phyloP scores from a whole-genome alignment of 2,888 invertebrate genomes.

The Ochropleura plecta region DNA sequence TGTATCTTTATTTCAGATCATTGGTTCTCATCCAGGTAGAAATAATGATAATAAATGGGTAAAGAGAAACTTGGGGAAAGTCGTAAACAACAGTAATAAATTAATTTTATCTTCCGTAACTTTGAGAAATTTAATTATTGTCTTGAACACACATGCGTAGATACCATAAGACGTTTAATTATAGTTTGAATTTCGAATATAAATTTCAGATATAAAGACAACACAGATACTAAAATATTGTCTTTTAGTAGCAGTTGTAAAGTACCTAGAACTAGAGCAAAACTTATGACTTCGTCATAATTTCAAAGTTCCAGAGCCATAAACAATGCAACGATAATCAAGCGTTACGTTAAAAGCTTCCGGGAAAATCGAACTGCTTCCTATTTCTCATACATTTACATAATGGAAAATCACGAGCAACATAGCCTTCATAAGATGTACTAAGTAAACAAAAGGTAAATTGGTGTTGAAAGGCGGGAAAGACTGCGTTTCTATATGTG shows the following conservation, averaged over 20 bases:
- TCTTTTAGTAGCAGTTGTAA: neutral
- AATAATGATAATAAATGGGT: slow-evolving; percentile 43
- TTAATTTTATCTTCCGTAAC: slow-evolving; percentile 30
- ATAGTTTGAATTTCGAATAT: neutral
- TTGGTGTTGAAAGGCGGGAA: slow-evolving; percentile 18
- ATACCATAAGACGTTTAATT: neutral
- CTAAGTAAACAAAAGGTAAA: slow-evolving; percentile 25
- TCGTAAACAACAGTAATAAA: slow-evolving; percentile 44
- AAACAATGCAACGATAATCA: slow-evolving; percentile 5
- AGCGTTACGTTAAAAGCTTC: slow-evolving; percentile 10
- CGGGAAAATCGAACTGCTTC: neutral
- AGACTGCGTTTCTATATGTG: neutral
- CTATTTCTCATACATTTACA: slow-evolving; percentile 13
- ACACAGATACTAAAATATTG: neutral
- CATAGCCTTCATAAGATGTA: slow-evolving; percentile 22
- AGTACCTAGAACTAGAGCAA: neutral
- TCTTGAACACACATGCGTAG: slow-evolving; percentile 13
- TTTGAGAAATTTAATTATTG: slow-evolving; percentile 27
- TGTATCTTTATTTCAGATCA: slow-evolving; percentile 39
- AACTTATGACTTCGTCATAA: neutral
- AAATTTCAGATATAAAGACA: neutral
- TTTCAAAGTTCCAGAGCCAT: neutral
- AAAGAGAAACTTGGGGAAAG: slow-evolving; percentile 43
- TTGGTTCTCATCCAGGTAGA: slow-evolving; percentile 42
- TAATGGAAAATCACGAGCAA: slow-evolving; percentile 34